Base-by-base conservation (phyloP, 2,888 invertebrate species). In the Amiota communis region DNA sequence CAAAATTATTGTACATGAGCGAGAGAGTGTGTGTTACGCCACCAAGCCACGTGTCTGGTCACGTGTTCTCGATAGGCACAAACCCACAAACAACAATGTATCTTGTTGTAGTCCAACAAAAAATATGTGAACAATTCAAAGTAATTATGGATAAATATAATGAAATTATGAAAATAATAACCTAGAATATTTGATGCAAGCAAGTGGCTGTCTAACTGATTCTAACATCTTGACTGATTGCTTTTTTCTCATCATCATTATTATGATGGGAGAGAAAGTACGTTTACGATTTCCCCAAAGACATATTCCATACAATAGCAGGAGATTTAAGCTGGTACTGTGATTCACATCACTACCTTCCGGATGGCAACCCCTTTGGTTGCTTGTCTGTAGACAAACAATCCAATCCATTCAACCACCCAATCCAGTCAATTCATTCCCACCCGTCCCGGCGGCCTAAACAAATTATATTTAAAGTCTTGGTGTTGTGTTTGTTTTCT, bases 121-220 rank as follows among this genome's bases (percentile, higher is more conserved):
- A 49, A 49, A 61, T 75, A 71, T 73, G 71, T 49, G 71, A 68
- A 75, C 72, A 73, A 76, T 17, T 73, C 69, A 20, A 23, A 20
- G 72, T 77, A 77, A 78, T 78, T 78, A 77, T 75, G 76, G 77
- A 74, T 78, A 71, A 77, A 77, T 81, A 36, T 36, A 84, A 86
- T 82, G 83, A 85, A 87, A 86, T 84, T 85, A 84, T 84, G 80
- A 81, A 81, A 78, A 79, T 79, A 80, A 84, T 81, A 68, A 10
- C 10, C 9, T 17, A 36, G 36, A 36, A 36, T 36, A 68, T 47
- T 13, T 65, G 11, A 36, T 53, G 51, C 36, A 12, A 20, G 51
- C 51, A 20, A 51, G 36, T 67, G 11, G 64, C 64, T 59, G 59
- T 12, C 8, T 15, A 9, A 17, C 9, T 20, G 17, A 59, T 10